A percentile compares a stretch with the other conserved stretches of the same genome.
Evolutionary conservation across 2,888 invertebrate species (phyloP).

Genomic region (Papilio protenor): DNA sequence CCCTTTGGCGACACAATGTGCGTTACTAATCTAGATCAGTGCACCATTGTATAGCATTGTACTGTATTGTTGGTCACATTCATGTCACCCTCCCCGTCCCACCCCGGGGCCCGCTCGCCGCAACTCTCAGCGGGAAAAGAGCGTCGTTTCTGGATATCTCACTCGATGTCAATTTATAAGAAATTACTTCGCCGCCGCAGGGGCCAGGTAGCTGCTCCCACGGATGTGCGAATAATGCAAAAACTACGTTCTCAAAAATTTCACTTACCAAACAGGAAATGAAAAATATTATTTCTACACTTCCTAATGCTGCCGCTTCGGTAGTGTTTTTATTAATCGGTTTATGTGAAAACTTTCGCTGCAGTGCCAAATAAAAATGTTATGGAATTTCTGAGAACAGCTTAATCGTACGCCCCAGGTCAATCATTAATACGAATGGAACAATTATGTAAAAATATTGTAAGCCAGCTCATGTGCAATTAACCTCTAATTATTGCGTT

Average conservation of each 20-base stretch:
- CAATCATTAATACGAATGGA: slow-evolving; percentile 69
- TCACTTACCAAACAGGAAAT: slow-evolving; percentile 78
- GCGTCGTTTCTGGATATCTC: slow-evolving; percentile 74
- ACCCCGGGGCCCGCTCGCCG: slow-evolving; percentile 51
- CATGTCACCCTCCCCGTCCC: slow-evolving; percentile 52
- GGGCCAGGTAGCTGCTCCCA: slow-evolving; percentile 81
- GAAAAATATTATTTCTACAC: slow-evolving; percentile 74
- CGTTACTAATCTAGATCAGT: slow-evolving; percentile 84
- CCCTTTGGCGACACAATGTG: slow-evolving; percentile 83
- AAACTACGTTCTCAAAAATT: slow-evolving; percentile 71
- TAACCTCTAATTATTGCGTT: slow-evolving; percentile 75
- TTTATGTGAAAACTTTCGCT: slow-evolving; percentile 59
- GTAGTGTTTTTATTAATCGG: slow-evolving; percentile 49
- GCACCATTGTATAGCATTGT: slow-evolving; percentile 72
- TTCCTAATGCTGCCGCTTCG: slow-evolving; percentile 67
- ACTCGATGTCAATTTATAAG: slow-evolving; percentile 83
- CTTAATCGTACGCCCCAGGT: slow-evolving; percentile 54
- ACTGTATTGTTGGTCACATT: slow-evolving; percentile 47
- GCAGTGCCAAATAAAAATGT: slow-evolving; percentile 58
- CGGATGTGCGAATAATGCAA: slow-evolving; percentile 73
- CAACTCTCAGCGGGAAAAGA: slow-evolving; percentile 59
- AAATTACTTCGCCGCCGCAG: slow-evolving; percentile 78
- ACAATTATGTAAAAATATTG: slow-evolving; percentile 76
- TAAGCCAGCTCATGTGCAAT: slow-evolving; percentile 69
- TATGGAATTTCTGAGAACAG: slow-evolving; percentile 58